Base-by-base conservation (phyloP, 2,113 vertebrate genomes). In the Scomber colias region DNA sequence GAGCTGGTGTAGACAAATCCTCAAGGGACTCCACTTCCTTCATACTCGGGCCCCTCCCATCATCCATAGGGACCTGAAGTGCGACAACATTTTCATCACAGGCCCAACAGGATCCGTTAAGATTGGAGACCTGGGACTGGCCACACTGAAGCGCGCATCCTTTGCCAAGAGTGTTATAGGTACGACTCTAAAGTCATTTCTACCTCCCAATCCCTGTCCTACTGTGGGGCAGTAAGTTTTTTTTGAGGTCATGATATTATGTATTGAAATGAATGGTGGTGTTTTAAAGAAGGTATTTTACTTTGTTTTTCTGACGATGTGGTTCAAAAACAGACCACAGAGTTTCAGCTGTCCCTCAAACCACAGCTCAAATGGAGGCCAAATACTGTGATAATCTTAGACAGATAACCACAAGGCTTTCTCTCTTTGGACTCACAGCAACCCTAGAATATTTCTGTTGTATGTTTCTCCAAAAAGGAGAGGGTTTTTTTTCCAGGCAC, bases 81-180 rank as follows among this genome's bases (percentile, higher is more conserved):
- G 98, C 84, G 98, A 99, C 95, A 99, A 99, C 92, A 99, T 99
- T 89, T 99, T 99, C 93, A 99, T 99, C 93, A 99, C 98, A 57
- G 98, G 98, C 81, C 98, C 98, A 65, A 99, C 98, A 6, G 98
- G 98, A 93, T 99, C 98, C 0, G 98, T 99, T 83, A 99, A 99
- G 95, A 99, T 99, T 61, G 98, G 98, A 92, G 98, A 99, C 91
- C 94, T 99, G 3, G 98, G 98, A 69, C 94, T 99, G 88, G 98
- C 98, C 65, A 99, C 98, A 7, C 90, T 99, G 69, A 99, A 99
- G 94, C 94, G 98, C 27, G 94, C 98, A 81, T 99, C 98, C 65
- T 99, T 99, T 94, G 98, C 98, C 94, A 99, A 99, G 94, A 99
- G 98, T 90, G 98, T 99, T 73, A 99, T 99, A 97, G 98, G 98